These are phyloP conservation scores for Patella ulyssiponensis DNA, from an alignment of 2,888 invertebrate species.

Conservation along the genomic window DNA sequence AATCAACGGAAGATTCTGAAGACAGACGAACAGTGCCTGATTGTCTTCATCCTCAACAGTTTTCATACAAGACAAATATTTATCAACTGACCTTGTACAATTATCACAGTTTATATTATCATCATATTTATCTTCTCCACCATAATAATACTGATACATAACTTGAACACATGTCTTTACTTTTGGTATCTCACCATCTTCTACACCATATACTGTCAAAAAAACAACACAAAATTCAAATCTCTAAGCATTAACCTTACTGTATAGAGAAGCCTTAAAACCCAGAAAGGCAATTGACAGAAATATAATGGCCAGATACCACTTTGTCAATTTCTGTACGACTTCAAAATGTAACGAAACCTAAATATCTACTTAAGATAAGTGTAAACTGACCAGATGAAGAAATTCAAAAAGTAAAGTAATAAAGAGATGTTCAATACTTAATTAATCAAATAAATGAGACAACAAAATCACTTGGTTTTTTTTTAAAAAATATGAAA, in stretches of 20 bases:
- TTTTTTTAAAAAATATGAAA: not conserved
- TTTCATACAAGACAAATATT: too few species aligned
- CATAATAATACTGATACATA: constrained; percentile 56
- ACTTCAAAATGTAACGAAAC: too few species aligned
- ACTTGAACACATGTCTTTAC: constrained; percentile 50
- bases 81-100: constrained; percentile 53
- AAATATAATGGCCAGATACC: too few species aligned
- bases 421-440: not conserved
- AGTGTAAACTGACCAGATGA: not conserved
- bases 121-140: constrained; percentile 24
- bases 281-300: not conserved
- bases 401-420: not conserved
- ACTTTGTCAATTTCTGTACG: too few species aligned
- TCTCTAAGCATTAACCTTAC: constrained; percentile 22
- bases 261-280: constrained; percentile 8
- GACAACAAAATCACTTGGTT: not conserved
- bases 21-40: too few species aligned
- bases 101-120: constrained; percentile 43
- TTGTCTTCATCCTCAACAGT: too few species aligned
- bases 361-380: too few species aligned
- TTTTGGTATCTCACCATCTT: constrained; percentile 20
- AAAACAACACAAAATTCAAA: constrained; percentile 16
- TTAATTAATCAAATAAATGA: not conserved
- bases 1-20: too few species aligned
- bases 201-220: constrained; percentile 7